Conservation (phyloP, 2,797 vertebrate species). For the Streptopelia turtur region DNA sequence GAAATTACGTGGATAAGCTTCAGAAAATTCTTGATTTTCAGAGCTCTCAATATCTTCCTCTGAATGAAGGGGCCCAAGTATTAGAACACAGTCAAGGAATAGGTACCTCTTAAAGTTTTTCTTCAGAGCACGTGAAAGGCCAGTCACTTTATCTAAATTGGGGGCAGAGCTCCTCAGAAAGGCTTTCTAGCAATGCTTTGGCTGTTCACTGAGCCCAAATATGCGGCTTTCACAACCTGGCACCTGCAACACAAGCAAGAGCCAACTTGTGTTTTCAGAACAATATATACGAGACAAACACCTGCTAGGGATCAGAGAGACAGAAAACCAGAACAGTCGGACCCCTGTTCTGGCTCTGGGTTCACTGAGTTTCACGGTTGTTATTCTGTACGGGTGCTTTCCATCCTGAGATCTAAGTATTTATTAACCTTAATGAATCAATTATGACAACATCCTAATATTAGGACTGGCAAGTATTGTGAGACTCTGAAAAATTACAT, state of each 20-base stretch:
- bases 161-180: not conserved
- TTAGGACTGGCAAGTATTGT: not conserved
- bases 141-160: not conserved
- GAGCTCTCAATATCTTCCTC: not conserved
- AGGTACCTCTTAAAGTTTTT: not conserved
- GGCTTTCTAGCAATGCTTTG: not conserved
- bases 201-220: not conserved
- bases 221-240: not conserved
- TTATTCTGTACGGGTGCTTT: not conserved
- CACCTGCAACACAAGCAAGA: not conserved
- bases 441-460: not conserved
- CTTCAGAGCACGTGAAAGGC: not conserved
- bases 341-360: not conserved
- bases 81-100: not conserved
- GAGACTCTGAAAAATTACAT: not conserved
- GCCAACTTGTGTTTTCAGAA: not conserved
- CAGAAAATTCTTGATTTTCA: not conserved
- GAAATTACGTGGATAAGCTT: not conserved
- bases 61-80: not conserved
- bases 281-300: not conserved
- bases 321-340: not conserved
- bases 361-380: not conserved
- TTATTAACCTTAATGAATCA: not conserved
- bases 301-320: not conserved
- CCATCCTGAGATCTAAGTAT: not conserved